Base-by-base conservation (phyloP, 2,797 vertebrate genomes). In the Sebastiscus tertius region DNA sequence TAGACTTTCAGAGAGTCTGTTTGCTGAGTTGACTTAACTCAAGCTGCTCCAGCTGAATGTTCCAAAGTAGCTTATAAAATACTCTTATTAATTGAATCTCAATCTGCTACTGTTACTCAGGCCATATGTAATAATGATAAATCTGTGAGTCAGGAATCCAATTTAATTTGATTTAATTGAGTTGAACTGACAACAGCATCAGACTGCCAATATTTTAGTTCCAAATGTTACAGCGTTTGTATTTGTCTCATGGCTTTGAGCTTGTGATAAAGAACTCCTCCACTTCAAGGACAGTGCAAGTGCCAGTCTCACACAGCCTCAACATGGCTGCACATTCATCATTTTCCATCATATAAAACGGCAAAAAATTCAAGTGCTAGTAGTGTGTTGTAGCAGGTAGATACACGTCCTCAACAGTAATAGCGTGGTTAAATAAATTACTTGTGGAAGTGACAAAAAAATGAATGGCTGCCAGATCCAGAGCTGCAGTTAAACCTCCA, bases 11-110 rank as follows among this genome's bases (percentile, higher is more conserved):
- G 18, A 65, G 71, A 58, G 20, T 42, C 27, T 81, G 24, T 81
- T 79, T 82, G 49, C 55, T 54, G 36, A 74, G 61, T 63, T 60
- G 34, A 81, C 70, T 77, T 75, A 29, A 68, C 31, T 73, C 72
- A 75, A 66, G 54, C 73, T 78, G 60, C 61, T 85, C 22, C 16
- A 5, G 27, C 60, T 64, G 46, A 78, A 56, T 52, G 36, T 52
- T 72, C 49, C 33, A 66, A 72, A 69, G 36, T 49, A 52, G 29
- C 34, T 67, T 14, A 56, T 34, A 39, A 63, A 20, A 49, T 7
- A 42, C 14, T 73, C 55, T 75, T 36, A 42, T 46, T 64, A 64
- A 72, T 71, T 75, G 6, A 71, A 69, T 75, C 66, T 80, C 74
- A 80, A 34, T 87, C 36, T 79, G 60, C 52, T 59, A 56, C 54